A percentile compares a stretch with the other conserved stretches of the same genome.
These are phyloP conservation scores for Agrilus biguttatus DNA, from an alignment of 2,888 invertebrate species.

Conservation along the genomic window DNA sequence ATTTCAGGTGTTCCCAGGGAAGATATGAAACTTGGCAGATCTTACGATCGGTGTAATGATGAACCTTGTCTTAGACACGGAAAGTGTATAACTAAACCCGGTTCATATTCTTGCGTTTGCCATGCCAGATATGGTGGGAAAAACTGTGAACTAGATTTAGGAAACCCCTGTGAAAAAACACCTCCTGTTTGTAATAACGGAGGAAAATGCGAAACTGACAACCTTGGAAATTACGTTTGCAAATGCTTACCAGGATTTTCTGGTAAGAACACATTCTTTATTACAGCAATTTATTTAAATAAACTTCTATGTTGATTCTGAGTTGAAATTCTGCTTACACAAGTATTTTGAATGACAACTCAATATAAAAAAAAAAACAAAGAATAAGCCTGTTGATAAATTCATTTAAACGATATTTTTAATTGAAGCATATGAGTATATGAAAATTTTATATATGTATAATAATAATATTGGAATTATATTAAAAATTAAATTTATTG, in stretches of 20 bases:
- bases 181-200: conserved; percentile 58
- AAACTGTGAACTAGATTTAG: conserved; percentile 73
- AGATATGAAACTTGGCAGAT: conserved; percentile 38
- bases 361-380: background rate
- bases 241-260: conserved; percentile 52
- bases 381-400: no score
- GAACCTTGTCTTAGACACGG: conserved; percentile 77
- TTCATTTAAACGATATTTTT: no score
- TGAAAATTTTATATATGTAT: no score
- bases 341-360: no score
- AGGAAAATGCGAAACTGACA: conserved; percentile 56
- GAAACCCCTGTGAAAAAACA: conserved; percentile 48
- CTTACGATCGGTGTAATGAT: conserved; percentile 54
- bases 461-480: no score
- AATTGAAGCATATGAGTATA: no score
- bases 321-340: no score
- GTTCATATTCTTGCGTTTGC: conserved; percentile 74
- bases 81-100: conserved; percentile 58
- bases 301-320: no score
- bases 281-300: no score
- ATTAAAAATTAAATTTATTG: no score
- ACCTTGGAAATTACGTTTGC: conserved; percentile 57
- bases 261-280: conserved; percentile 26
- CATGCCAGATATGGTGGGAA: conserved; percentile 71
- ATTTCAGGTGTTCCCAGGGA: conserved; percentile 38